Evolutionary conservation across 2,113 vertebrate genomes (phyloP), one percentile per base, ranked within the genome.

Genomic region (Parotia lawesii): DNA sequence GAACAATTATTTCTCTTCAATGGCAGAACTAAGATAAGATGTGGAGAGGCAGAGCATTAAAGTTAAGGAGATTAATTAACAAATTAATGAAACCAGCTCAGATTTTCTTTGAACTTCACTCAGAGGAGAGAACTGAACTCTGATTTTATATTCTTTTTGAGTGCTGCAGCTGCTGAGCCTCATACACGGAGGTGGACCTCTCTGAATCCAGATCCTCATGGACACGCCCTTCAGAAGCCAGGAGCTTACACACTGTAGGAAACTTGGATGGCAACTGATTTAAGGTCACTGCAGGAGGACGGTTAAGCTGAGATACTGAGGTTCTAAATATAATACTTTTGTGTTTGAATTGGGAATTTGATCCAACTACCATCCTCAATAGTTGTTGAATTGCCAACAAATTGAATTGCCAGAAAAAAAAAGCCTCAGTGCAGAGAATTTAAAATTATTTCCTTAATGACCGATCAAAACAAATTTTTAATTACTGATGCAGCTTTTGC

Each of bases 151-250:
- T 50, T 61, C 22, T 80, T 69, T 77, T 50, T 50, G 48, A 37
- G 20, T 53, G 17, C 17, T 80, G n/a, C 47, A 83, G 17, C 8
- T 3, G 2, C 17, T 29, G 31, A 81, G 5, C 4, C 15, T 74
- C 2, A 1, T 6, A 27, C 12, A 42, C 0, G 3, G 15, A 31
- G 3, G 6, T 44, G 28, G 11, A 3, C 0, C 10, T 80, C 6
- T 57, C 20, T 25, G 15, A 80, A 23, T 44, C 31, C 65, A 12
- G 21, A 29, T 85, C 23, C 20, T 75, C 21, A 23, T n/a, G 42
- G 15, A 33, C 22, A 31, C 12, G 12, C 1, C 17, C 9, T 80
- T 91, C 56, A 73, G 48, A 64, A 74, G 22, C 11, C 35, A 58
- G 15, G 9, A 73, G 6, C 8, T 82, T 67, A 37, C 28, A 18